Conservation (phyloP, 2,888 invertebrate genomes). For the Lutraria lutraria region DNA sequence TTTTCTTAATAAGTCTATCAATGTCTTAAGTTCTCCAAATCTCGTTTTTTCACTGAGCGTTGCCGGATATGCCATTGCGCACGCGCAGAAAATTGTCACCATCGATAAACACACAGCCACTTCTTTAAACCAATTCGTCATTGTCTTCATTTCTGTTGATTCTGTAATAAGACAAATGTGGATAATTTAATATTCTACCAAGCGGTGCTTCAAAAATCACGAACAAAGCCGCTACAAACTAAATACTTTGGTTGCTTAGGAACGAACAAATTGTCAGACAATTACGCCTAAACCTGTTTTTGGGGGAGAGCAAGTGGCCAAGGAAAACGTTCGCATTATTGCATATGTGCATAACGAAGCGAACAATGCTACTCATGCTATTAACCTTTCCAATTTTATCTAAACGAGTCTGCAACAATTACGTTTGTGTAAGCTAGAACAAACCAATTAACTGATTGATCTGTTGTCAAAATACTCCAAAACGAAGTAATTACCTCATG, state of each 20-base stretch:
- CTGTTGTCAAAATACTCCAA: no score
- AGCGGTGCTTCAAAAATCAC: background rate
- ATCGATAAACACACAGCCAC: slow-evolving; percentile 34
- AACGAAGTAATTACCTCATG: no score
- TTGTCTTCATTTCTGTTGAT: slow-evolving; percentile 28
- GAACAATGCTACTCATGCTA: background rate
- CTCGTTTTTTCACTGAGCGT: slow-evolving; percentile 34
- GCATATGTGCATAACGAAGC: slow-evolving; percentile 8
- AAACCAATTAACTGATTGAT: background rate
- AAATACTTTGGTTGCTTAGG: background rate
- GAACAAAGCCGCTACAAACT: background rate
- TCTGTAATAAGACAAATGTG: slow-evolving; percentile 23
- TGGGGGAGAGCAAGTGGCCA: background rate
- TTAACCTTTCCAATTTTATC: background rate
- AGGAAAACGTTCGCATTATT: background rate
- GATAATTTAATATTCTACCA: slow-evolving; percentile 3
- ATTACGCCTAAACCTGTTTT: background rate
- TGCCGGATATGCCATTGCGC: slow-evolving; percentile 52
- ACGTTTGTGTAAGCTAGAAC: background rate
- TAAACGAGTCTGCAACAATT: background rate
- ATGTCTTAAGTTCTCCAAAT: slow-evolving; percentile 41
- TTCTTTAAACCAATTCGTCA: slow-evolving; percentile 36
- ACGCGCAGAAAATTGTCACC: slow-evolving; percentile 48
- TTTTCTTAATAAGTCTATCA: slow-evolving; percentile 56
- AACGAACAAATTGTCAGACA: slow-evolving; percentile 1